A percentile compares a stretch with the other conserved stretches of the same genome.
Evolutionary conservation across 2,888 invertebrate species (phyloP).

Genomic region (Epistrophe grossulariae): DNA sequence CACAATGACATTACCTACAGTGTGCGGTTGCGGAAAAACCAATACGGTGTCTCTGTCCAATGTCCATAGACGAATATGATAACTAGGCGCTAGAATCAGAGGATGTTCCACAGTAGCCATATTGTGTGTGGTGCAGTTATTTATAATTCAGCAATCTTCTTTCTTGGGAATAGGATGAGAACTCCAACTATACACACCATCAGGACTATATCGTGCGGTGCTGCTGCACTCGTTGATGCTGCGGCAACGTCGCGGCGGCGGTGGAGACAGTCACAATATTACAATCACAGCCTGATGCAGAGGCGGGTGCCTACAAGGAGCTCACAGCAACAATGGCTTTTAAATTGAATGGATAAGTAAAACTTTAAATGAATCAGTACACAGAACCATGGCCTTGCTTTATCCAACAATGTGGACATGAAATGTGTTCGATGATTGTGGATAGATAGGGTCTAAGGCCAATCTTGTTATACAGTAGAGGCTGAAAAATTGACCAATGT

Average conservation of each 20-base stretch:
- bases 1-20: slow-evolving; percentile 38
- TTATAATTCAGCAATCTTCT: slow-evolving; percentile 67
- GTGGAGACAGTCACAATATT: slow-evolving; percentile 12
- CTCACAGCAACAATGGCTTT: slow-evolving; percentile 61
- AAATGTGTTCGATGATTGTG: slow-evolving; percentile 59
- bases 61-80: slow-evolving; percentile 67
- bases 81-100: slow-evolving; percentile 75
- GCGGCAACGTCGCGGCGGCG: neutral
- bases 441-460: slow-evolving; percentile 66
- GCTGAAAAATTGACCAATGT: neutral
- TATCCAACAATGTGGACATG: slow-evolving; percentile 56
- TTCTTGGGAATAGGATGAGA: slow-evolving; percentile 67
- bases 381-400: slow-evolving; percentile 48
- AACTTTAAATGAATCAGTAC: slow-evolving; percentile 71
- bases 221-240: neutral
- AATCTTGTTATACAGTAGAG: slow-evolving; percentile 45
- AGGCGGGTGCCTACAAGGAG: slow-evolving; percentile 55
- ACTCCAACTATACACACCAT: slow-evolving; percentile 10
- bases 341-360: slow-evolving; percentile 66
- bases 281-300: slow-evolving; percentile 32
- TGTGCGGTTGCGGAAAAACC: slow-evolving; percentile 28
- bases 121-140: slow-evolving; percentile 49
- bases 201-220: slow-evolving; percentile 31
- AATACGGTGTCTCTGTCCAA: slow-evolving; percentile 47
- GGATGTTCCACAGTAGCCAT: slow-evolving; percentile 48